Evolutionary conservation across 2,797 vertebrate genomes (phyloP).

Genomic region (Notolabrus celidotus): DNA sequence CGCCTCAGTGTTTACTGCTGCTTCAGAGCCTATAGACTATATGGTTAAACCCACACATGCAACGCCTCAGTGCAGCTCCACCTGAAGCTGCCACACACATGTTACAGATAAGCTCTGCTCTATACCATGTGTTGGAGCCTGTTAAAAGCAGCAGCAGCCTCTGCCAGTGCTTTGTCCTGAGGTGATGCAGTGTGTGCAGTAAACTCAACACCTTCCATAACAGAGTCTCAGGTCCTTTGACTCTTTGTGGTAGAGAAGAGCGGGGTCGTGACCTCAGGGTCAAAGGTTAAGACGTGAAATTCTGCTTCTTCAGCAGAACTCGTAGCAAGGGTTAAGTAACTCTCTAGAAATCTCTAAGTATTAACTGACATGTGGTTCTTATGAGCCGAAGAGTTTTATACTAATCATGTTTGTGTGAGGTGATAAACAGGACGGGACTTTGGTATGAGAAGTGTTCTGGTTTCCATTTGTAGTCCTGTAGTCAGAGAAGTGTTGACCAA

Average conservation of each 20-base stretch:
- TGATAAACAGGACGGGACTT: too few relatives aligned
- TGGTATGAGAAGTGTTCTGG: too few relatives aligned
- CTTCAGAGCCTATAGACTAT: slow-evolving; percentile 11
- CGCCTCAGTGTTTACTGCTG: background rate
- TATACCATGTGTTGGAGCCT: slow-evolving; percentile 15
- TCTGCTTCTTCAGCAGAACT: background rate
- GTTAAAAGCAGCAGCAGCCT: slow-evolving; percentile 9
- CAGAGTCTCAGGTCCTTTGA: background rate
- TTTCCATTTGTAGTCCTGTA: too few relatives aligned
- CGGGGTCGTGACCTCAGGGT: slow-evolving; percentile 13
- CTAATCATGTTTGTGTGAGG: too few relatives aligned
- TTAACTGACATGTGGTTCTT: too few relatives aligned
- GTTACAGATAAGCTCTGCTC: slow-evolving; percentile 37
- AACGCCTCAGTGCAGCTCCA: slow-evolving; percentile 23
- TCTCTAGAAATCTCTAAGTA: too few relatives aligned
- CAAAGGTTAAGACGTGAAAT: slow-evolving; percentile 5
- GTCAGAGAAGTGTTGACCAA: too few relatives aligned
- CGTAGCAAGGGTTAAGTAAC: too few relatives aligned
- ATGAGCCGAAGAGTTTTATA: too few relatives aligned
- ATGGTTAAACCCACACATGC: slow-evolving; percentile 25
- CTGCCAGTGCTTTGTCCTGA: slow-evolving; percentile 4
- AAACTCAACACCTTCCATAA: slow-evolving; percentile 1
- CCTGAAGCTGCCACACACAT: slow-evolving; percentile 44
- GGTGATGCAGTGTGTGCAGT: slow-evolving; percentile 1
- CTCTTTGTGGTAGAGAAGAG: background rate